Base-by-base conservation (phyloP, 2,797 vertebrate species). In the Acipenser oxyrinchus region DNA sequence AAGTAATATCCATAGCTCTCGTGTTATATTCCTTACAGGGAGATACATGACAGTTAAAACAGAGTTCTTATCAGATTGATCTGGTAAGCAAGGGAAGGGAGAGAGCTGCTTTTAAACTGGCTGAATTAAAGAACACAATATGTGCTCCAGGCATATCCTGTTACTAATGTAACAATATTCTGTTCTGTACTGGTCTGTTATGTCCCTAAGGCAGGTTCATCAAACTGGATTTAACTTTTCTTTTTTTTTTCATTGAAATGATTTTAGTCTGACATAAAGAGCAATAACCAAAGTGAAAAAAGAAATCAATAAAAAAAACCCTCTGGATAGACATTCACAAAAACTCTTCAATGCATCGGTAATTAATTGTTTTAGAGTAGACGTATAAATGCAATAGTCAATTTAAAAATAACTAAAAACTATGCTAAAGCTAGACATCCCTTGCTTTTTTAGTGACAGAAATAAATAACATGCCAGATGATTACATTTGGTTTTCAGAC, bases 121-220 rank as follows among this genome's bases (percentile, higher is more conserved):
- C 90, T 86, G 86, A 89, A 86, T 84, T 86, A 87, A 86, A 75
- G 84, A 87, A 88, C 89, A 85, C 78, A 87, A 81, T 85, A 87
- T 87, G 79, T 74, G 80, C 85, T 86, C 85, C 79, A 83, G 84
- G 77, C 80, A 65, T 91, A 92, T 96, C 92, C 82, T 87, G 82
- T 97, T 96, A 94, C 93, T 92, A 91, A 89, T 82, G 88, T 86
- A 87, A 84, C 84, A 89, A 88, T 83, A 84, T 76, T 86, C 86
- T 82, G 87, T 85, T 81, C 71, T 80, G 76, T 79, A 80, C 82
- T 72, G 75, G 75, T 78, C 77, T 77, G 83, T 83, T 79, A 74
- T 73, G 75, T 81, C 86, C 76, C 71, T 75, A 76, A 72, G 70
- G 84, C 75, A 86, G 86, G 81, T 85, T 86, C 81, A 81, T 79